Base-by-base conservation (phyloP, 2,797 vertebrate species). In the Chloroceryle inda region DNA sequence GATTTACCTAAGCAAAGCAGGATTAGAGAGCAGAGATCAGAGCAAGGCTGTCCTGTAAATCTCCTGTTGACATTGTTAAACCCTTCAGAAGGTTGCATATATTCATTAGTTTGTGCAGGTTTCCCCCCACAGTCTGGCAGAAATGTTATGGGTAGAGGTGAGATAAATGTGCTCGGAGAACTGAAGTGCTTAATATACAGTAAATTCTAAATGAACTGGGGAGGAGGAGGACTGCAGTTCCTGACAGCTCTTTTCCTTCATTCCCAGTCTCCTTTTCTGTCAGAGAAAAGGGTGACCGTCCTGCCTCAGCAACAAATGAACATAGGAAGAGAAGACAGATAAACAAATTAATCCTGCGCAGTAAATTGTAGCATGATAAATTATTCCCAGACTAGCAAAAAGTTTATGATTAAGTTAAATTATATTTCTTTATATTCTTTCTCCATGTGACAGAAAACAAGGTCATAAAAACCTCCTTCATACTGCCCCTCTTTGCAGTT, bases 61-160 rank as follows among this genome's bases (percentile, higher is more conserved):
- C 53, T 61, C 58, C 62, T 17, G 0, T 16, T 29, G 71, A 18
- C 27, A 3, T 6, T 7, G 55, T 5, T 7, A 12, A 5, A 1
- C 10, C 2, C 52, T 4, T 29, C 4, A 49, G 55, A 29, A 24
- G 4, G 53, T 6, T 26, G 35, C 0, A 0, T 17, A 0, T 22
- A 42, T 22, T 27, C 42, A 6, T 13, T 3, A 29, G 52, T 8
- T 58, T 35, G 31, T 22, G 22, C 29, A 8, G 45, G 17, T 4
- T 53, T 66, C 56, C 66, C 35, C 44, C 35, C 44, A 7, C n/a
- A 15, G 1, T 3, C 19, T 2, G 14, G 22, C 49, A 44, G 42
- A 13, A 50, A 4, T 4, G 6, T 2, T 27, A 9, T 1, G 29
- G 26, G 38, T 18, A 19, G 49, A 20, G 17, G 17, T 3, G 40